Conservation (phyloP, 2,888 invertebrate genomes). For the Drosophila limbata region DNA sequence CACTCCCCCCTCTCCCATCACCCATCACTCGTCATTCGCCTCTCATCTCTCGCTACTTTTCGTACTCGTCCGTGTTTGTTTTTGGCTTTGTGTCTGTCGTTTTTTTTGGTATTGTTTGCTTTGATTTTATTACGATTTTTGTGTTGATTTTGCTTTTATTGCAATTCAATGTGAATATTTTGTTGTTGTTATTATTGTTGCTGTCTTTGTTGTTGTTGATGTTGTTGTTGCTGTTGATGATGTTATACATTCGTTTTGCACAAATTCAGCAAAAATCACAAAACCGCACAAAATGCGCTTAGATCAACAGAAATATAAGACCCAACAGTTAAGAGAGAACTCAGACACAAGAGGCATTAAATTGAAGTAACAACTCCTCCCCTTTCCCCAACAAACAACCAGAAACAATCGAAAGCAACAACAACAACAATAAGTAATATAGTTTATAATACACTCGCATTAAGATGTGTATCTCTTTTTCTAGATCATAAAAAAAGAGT, state of each 20-base stretch:
- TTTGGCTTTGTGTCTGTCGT: constrained; percentile 46
- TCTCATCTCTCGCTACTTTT: background rate
- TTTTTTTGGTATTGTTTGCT: constrained; percentile 70
- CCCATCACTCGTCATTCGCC: background rate
- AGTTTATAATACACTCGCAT: constrained; percentile 51
- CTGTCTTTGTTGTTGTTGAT: constrained; percentile 34
- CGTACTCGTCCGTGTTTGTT: constrained; percentile 44
- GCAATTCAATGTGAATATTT: constrained; percentile 67
- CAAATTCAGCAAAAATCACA: constrained; percentile 73
- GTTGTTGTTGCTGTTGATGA: constrained; percentile 44
- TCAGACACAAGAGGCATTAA: constrained; percentile 40
- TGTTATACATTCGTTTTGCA: constrained; percentile 53
- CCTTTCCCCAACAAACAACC: background rate
- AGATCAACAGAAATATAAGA: constrained; percentile 65
- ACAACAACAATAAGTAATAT: constrained; percentile 28
- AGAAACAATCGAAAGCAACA: background rate
- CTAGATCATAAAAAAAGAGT: constrained; percentile 51
- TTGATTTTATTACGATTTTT: constrained; percentile 77
- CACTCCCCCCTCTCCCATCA: background rate
- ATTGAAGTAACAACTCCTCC: constrained; percentile 40
- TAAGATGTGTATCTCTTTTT: constrained; percentile 19
- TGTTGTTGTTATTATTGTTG: constrained; percentile 33
- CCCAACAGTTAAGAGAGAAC: constrained; percentile 22
- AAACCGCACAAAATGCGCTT: constrained; percentile 70
- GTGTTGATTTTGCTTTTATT: constrained; percentile 76